A percentile compares a stretch with the other conserved stretches of the same genome.
These are phyloP conservation scores for Zeus faber DNA, from an alignment of 2,113 vertebrate genomes.

Conservation along the genomic window DNA sequence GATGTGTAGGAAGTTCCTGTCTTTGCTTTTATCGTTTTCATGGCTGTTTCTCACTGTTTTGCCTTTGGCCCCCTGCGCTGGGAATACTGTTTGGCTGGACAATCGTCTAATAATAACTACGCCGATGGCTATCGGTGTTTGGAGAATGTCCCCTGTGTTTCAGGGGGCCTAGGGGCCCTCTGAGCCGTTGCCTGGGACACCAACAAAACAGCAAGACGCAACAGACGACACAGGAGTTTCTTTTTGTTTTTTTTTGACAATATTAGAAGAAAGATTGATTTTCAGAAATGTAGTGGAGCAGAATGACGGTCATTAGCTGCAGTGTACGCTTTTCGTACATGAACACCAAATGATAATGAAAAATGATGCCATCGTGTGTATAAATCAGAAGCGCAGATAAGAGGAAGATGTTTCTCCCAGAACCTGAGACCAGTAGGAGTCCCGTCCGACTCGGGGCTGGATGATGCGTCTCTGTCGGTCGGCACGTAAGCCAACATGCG, in stretches of 20 bases:
- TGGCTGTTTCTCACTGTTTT: slow-evolving; percentile 17
- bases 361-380: background rate
- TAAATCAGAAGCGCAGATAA: no score
- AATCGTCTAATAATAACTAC: slow-evolving; percentile 64
- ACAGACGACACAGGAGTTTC: slow-evolving; percentile 27
- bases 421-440: no score
- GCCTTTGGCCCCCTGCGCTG: slow-evolving; percentile 36
- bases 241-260: background rate
- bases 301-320: no score
- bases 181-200: slow-evolving; percentile 22
- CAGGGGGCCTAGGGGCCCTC: slow-evolving; percentile 27
- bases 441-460: no score
- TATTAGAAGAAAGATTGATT: background rate
- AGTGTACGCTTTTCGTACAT: background rate
- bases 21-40: background rate
- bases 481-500: no score
- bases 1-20: background rate
- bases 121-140: slow-evolving; percentile 29
- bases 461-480: no score
- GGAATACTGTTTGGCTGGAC: slow-evolving; percentile 40
- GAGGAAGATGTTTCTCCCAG: no score
- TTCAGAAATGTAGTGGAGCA: background rate
- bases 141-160: slow-evolving; percentile 49
- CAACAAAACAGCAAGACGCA: slow-evolving; percentile 22
- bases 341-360: background rate